Percentiles rank a stretch among this genome's conserved stretches.
These are phyloP conservation scores for Polypedilum pembai DNA, from an alignment of 1,140 invertebrate species.

Conservation along the genomic window DNA sequence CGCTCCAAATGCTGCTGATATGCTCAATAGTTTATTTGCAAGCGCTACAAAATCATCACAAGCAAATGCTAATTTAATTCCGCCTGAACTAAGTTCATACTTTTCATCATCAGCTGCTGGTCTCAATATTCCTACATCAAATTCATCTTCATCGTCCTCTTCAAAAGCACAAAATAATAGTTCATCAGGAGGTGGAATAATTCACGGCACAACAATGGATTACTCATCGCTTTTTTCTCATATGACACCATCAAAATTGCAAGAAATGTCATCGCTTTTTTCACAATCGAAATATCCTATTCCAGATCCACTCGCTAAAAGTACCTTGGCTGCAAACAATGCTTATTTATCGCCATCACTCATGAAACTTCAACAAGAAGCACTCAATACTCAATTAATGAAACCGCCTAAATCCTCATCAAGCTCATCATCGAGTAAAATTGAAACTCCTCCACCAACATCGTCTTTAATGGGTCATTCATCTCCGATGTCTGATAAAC, in stretches of 20 bases:
- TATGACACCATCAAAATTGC: conserved; percentile 41
- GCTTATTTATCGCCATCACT: conserved; percentile 54
- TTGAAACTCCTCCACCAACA: conserved; percentile 31
- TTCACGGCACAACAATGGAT: not conserved
- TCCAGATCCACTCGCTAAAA: conserved; percentile 59
- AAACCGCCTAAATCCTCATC: conserved; percentile 42
- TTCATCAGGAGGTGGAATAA: conserved; percentile 17
- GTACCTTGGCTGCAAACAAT: conserved; percentile 59
- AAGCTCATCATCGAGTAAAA: conserved; percentile 36
- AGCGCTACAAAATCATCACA: not conserved
- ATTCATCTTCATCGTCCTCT: conserved; percentile 35
- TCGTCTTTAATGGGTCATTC: conserved; percentile 36
- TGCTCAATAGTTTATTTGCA: conserved; percentile 14
- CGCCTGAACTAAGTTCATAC: not conserved
- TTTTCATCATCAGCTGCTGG: not conserved
- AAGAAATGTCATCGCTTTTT: conserved; percentile 41
- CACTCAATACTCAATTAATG: conserved; percentile 47
- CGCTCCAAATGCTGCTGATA: conserved; percentile 23
- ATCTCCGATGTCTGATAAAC: conserved; percentile 42
- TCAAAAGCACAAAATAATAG: not conserved
- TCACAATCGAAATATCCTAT: conserved; percentile 45
- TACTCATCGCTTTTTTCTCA: conserved; percentile 39
- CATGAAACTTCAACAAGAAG: conserved; percentile 47
- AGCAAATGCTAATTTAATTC: not conserved
- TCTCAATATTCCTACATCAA: conserved; percentile 21